A percentile compares a stretch with the other conserved stretches of the same genome.
phyloP scores from a whole-genome alignment of 1,140 invertebrate genomes.

The Physella acuta region DNA sequence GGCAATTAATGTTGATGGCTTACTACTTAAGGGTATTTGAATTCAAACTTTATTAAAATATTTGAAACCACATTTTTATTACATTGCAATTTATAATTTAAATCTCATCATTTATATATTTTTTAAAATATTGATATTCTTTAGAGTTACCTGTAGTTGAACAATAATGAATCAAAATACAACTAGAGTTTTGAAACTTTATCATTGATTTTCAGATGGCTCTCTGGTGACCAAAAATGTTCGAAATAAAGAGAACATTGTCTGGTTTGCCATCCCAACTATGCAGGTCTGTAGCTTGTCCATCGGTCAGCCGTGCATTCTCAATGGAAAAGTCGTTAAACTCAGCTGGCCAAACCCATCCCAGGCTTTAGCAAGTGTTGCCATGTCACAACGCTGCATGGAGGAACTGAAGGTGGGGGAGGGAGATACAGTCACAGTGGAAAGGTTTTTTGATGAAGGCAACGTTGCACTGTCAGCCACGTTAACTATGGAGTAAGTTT shows the following conservation, averaged over 20 bases:
- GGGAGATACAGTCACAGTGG: conserved; percentile 11
- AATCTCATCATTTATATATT: too few species aligned
- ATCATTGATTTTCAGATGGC: conserved; percentile 11
- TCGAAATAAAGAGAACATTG: conserved; percentile 23
- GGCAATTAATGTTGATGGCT: not conserved
- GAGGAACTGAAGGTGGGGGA: conserved; percentile 14
- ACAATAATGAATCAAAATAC: too few species aligned
- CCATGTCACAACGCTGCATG: conserved; percentile 9
- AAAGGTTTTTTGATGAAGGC: conserved; percentile 10
- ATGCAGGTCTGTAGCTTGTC: conserved; percentile 37
- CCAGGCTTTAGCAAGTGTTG: conserved; percentile 22
- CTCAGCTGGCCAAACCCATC: conserved; percentile 30
- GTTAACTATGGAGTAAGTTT: not conserved
- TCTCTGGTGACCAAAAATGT: conserved; percentile 3
- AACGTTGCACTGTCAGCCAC: not conserved
- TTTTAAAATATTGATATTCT: too few species aligned
- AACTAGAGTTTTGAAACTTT: not conserved
- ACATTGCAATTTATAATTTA: too few species aligned
- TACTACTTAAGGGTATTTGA: conserved; percentile 5
- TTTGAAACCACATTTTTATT: too few species aligned
- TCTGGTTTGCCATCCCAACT: conserved; percentile 30
- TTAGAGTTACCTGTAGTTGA: too few species aligned
- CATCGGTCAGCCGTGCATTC: conserved; percentile 34
- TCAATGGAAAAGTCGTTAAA: conserved; percentile 24
- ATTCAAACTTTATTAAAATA: too few species aligned